phyloP scores from a whole-genome alignment of 2,888 invertebrate genomes.

The Ephialtes manifestator region DNA sequence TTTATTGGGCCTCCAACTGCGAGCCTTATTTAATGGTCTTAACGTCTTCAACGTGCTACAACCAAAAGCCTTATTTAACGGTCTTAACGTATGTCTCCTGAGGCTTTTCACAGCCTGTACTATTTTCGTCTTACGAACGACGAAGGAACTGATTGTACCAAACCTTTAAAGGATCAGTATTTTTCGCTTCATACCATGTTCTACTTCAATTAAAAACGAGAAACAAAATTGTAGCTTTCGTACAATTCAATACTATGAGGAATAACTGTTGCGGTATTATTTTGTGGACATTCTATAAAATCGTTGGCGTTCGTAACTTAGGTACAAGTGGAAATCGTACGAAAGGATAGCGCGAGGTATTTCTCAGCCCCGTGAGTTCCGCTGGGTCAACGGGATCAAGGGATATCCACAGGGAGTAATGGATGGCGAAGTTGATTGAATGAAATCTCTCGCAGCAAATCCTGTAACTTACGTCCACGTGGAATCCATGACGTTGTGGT shows the following conservation, averaged over 20 bases:
- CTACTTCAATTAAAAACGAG: conserved; percentile 34
- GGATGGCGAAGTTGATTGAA: conserved; percentile 36
- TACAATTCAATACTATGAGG: neutral
- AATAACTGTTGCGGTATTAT: conserved; percentile 20
- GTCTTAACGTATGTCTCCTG: conserved; percentile 65
- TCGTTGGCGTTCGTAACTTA: conserved; percentile 46
- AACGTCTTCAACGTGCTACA: conserved; percentile 7
- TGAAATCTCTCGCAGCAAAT: conserved; percentile 33
- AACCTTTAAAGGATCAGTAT: conserved; percentile 44
- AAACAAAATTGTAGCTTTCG: conserved; percentile 19
- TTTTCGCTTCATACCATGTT: conserved; percentile 38
- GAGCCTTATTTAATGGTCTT: conserved; percentile 70
- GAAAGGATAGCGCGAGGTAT: neutral
- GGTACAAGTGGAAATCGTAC: conserved; percentile 36
- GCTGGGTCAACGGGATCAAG: conserved; percentile 48
- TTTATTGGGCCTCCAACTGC: conserved; percentile 64
- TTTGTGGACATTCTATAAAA: conserved; percentile 26
- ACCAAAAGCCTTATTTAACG: conserved; percentile 69
- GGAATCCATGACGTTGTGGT: no score
- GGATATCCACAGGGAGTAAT: conserved; percentile 33
- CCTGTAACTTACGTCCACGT: neutral
- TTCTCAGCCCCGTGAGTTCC: conserved; percentile 12
- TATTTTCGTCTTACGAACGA: conserved; percentile 71
- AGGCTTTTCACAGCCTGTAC: conserved; percentile 47
- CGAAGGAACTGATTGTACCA: conserved; percentile 73